Conservation (phyloP, 2,888 invertebrate genomes). For the Dryadula phaetusa region DNA sequence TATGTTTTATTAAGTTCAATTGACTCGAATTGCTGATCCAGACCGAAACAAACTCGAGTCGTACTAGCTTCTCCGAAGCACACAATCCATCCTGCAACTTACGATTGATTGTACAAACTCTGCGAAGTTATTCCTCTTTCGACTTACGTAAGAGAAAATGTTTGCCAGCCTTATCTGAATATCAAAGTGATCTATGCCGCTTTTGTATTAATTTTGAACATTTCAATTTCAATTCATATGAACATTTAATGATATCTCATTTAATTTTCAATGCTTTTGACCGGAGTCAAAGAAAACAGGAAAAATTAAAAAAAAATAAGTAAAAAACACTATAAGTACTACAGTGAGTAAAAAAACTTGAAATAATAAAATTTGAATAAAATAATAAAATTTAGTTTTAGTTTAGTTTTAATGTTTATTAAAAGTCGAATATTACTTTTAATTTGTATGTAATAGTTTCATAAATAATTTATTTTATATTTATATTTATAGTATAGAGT, state of each 20-base stretch:
- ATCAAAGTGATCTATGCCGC: constrained; percentile 44
- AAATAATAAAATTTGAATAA: no score
- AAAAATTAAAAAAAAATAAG: no score
- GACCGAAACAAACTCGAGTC: constrained; percentile 45
- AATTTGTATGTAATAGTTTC: no score
- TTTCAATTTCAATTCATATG: constrained; percentile 17
- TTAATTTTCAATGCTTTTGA: neutral
- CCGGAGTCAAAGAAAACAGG: no score
- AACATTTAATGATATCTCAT: constrained; percentile 21
- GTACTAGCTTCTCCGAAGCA: constrained; percentile 44
- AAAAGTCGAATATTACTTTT: no score
- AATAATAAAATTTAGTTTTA: no score
- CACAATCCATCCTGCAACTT: constrained; percentile 48
- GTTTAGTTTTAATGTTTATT: no score
- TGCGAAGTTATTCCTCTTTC: constrained; percentile 46
- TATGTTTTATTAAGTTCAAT: constrained; percentile 41
- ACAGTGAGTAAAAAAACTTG: no score
- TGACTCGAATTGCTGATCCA: constrained; percentile 46
- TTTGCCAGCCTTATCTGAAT: constrained; percentile 47
- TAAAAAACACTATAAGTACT: no score
- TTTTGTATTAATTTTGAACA: constrained; percentile 35
- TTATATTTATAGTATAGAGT: no score
- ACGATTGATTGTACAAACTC: constrained; percentile 51
- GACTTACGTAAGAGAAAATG: constrained; percentile 47
- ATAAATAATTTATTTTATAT: no score